Evolutionary conservation across 2,797 vertebrate genomes (phyloP).

Genomic region (Rhincodon typus): DNA sequence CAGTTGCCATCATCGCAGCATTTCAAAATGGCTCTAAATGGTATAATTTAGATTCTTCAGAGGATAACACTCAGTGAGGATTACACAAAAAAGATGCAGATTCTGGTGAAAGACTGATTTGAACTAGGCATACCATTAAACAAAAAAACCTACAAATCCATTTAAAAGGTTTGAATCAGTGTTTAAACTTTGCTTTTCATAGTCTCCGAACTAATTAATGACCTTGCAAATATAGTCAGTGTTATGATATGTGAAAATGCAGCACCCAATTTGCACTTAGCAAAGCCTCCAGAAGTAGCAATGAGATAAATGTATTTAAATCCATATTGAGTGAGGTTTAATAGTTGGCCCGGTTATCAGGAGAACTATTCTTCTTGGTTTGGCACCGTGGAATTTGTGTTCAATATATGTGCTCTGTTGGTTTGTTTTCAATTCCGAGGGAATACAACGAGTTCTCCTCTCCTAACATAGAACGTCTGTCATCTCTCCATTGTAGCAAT

Average conservation of each 20-base stretch:
- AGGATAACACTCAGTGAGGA: neutral
- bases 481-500: neutral
- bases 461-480: neutral
- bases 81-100: neutral
- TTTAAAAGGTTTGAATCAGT: neutral
- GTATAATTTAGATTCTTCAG: neutral
- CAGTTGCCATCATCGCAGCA: neutral
- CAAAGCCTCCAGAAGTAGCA: neutral
- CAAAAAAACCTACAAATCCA: neutral
- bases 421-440: neutral
- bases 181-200: neutral
- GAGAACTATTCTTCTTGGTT: neutral
- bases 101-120: neutral
- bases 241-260: neutral
- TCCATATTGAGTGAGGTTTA: neutral
- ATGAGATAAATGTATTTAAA: neutral
- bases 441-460: neutral
- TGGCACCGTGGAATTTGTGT: neutral
- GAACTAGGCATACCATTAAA: neutral
- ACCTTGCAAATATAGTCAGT: neutral
- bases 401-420: neutral
- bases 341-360: neutral
- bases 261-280: neutral
- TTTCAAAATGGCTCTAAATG: neutral
- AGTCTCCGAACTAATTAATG: neutral